Base-by-base conservation (phyloP, 64 coral and sea anemone species). In the Catalaphyllia jardinei region DNA sequence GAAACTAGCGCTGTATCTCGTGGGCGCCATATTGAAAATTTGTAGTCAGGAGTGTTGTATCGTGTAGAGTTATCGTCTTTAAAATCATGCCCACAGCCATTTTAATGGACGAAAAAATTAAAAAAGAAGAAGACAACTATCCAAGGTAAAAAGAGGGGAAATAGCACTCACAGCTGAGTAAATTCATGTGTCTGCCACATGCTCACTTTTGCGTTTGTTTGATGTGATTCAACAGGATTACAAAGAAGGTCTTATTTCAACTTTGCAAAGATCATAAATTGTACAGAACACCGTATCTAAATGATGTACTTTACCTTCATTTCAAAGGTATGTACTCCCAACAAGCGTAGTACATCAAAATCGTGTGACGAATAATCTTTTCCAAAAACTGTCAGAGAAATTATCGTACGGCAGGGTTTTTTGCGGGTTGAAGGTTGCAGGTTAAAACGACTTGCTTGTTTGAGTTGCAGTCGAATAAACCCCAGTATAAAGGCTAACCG, bases 291-390 rank as follows among this genome's bases (percentile, higher is more conserved):
- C 97, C 97, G 49, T 92, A 93, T 77, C 79, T 99, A 20, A 99
- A 99, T 62, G 97, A 99, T 93, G 94, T 99, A 0, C 80, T 99
- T 15, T 99, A 99, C 81, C 88, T 99, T 11, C 97, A 99, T 52
- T 99, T 87, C 42, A 93, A 86, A 99, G 97, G 97, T 99, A 88
- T 6, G 20, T 15, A 62, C 13, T 6, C 5, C 65, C 6, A 57
- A 16, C 54, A 57, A 57, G 54, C 54, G 15, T 14, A 57, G 1
- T 11, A 12, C 54, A 7, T 46, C 6, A 46, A 46, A 46, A 46
- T 46, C 33, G 3, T 35, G 33, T 35, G 1, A 35, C 33, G 33
- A 35, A 35, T 35, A 35, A 35, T 35, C 33, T 35, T 35, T 35
- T 35, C 33, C 33, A 35, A 35, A 3, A 35, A 35, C 33, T 35